Conservation (phyloP, 53 echinoderm and acorn worm genomes). For the Paracentrotus lividus region DNA sequence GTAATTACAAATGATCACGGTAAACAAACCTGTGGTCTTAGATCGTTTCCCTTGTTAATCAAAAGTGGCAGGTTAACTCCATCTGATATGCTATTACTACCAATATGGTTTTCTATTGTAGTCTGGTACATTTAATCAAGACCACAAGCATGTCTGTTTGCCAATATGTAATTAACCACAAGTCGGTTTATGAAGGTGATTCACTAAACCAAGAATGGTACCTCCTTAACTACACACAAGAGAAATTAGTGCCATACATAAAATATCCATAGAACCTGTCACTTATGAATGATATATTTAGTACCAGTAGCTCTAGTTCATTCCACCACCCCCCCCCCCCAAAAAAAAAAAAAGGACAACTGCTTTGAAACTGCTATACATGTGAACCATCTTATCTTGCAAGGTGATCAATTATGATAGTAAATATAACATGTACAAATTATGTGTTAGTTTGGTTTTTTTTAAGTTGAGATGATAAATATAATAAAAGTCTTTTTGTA, state of each 20-base stretch:
- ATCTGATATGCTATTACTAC: not conserved
- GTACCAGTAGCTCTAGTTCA: too few species aligned
- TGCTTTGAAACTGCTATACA: too few species aligned
- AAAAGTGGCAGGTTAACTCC: slow-evolving; percentile 8
- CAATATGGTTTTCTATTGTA: not conserved
- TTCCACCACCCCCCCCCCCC: too few species aligned
- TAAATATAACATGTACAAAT: too few species aligned
- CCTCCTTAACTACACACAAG: not conserved
- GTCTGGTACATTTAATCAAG: slow-evolving; percentile 7
- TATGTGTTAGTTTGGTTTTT: too few species aligned
- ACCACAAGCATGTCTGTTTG: not conserved
- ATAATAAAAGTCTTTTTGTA: too few species aligned
- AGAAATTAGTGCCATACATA: not conserved
- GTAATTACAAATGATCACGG: too few species aligned
- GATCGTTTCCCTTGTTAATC: not conserved
- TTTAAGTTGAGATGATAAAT: too few species aligned
- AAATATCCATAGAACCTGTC: not conserved
- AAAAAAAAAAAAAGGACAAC: too few species aligned
- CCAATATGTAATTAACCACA: not conserved
- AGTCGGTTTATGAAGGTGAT: slow-evolving; percentile 7
- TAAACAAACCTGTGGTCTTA: not conserved
- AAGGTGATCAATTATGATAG: too few species aligned
- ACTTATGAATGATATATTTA: too few species aligned
- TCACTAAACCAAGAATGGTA: not conserved
- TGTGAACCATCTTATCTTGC: too few species aligned